Conservation (phyloP, 2,888 invertebrate genomes). For the Melipona bicolor region DNA sequence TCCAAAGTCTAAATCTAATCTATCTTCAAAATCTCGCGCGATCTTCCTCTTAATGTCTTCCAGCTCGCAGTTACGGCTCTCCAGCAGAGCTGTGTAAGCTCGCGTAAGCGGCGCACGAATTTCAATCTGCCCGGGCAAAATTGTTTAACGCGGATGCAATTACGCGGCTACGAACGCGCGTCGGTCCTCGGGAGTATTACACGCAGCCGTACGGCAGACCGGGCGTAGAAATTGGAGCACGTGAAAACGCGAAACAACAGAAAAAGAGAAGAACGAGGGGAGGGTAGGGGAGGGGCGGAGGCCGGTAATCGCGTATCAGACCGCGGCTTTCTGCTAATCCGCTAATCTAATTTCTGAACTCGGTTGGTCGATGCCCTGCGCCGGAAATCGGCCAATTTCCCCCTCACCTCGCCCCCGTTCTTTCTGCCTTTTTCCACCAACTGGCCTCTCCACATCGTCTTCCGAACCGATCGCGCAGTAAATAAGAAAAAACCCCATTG, state of each 20-base stretch:
- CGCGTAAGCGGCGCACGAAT: neutral
- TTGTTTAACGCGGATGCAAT: constrained; percentile 43
- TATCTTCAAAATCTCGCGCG: too few relatives aligned
- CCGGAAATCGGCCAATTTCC: constrained; percentile 60
- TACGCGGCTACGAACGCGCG: constrained; percentile 8
- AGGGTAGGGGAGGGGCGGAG: neutral
- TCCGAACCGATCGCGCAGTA: neutral
- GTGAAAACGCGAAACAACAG: constrained; percentile 58
- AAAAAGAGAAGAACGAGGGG: neutral
- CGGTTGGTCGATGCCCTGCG: constrained; percentile 20
- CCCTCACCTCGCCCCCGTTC: neutral
- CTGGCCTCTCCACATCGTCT: neutral
- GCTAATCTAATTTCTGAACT: constrained; percentile 61
- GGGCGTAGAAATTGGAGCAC: constrained; percentile 46
- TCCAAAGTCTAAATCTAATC: too few relatives aligned
- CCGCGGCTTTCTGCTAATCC: constrained; percentile 47
- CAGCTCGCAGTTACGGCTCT: too few relatives aligned
- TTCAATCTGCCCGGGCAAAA: neutral
- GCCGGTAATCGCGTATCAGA: constrained; percentile 43
- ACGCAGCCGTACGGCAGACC: constrained; percentile 1
- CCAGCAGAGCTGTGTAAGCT: too few relatives aligned
- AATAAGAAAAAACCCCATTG: constrained; percentile 30
- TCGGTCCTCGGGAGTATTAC: constrained; percentile 30
- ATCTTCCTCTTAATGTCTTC: too few relatives aligned
- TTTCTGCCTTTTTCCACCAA: constrained; percentile 4